Evolutionary conservation across 2,113 vertebrate species (phyloP), one percentile per base, ranked within the genome.

Genomic region (Cyprinus carpio): DNA sequence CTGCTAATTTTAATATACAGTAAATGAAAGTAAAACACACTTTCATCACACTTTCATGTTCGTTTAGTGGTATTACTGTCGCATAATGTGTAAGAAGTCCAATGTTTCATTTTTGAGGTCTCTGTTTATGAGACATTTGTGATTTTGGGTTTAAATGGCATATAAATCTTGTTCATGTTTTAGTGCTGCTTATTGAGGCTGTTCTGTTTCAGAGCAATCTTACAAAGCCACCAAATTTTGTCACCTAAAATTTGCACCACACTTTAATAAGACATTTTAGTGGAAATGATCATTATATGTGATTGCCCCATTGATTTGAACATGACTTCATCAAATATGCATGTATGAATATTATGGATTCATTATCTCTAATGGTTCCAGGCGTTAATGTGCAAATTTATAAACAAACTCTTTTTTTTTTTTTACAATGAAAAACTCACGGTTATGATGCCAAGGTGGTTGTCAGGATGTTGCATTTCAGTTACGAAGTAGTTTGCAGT

Each of bases 311-410:
- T 51, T 75, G 46, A 51, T 51, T 75, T 75, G n/a, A 51, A 75
- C 58, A n/a, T 72, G 34, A 23, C 34, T 78, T 75, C 23, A 65
- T 77, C 27, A 75, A 75, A 75, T 51, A 75, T 89, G 88, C 76
- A 75, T 16, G 49, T 72, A 84, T 89, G 89, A 71, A 86, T 79
- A 86, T 90, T 87, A 74, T 54, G 13, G 85, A 86, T 43, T 18
- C 15, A 72, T 87, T 75, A 87, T 58, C 77, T 58, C 2, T 62
- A 67, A 69, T 69, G 6, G 6, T 85, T 82, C 69, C 84, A 71
- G 72, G 71, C 12, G 4, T 43, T 25, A 43, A 72, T 72, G 10
- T 40, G 69, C 69, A 25, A 74, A 40, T 20, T 18, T 1, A 71
- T 40, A 71, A 37, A 43, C 37, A 72, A 74, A 74, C 6, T 25